Base-by-base conservation (phyloP, 2,113 vertebrate genomes). In the Fregetta grallaria region DNA sequence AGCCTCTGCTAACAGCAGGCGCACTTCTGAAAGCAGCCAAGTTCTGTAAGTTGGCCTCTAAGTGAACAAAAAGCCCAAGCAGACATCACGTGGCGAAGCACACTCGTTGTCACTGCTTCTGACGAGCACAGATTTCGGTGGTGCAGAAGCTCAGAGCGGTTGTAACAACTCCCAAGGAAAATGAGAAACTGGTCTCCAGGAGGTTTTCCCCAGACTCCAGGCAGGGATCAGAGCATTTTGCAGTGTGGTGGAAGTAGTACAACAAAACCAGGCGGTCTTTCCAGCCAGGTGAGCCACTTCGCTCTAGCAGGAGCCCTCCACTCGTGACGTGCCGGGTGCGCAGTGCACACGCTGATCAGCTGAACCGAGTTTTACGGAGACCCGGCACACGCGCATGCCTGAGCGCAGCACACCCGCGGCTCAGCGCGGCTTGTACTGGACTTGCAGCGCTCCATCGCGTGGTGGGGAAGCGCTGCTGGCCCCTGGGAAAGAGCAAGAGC, bases 361-460 rank as follows among this genome's bases (percentile, higher is more conserved):
- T n/a, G 52, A 25, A 18, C 0, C 0, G 6, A 1, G 1, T 3
- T 6, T n/a, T 7, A 23, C 10, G 8, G 44, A 17, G 53, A 18
- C 23, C 9, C 0, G 0, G 59, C 59, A 44, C n/a, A 20, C 1
- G 7, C 3, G 3, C 3, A 5, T 9, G 32, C 58, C 40, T 42
- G 65, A 32, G n/a, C 32, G 6, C n/a, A 42, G 75, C 70, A 18
- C 49, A 18, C 3, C 4, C 13, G 0, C 34, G 13, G 50, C 75
- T 30, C 42, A 4, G 42, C 0, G 6, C 3, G 0, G 38, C 36
- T 13, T 4, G 14, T 6, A 9, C 45, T 0, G 0, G 42, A 9
- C 45, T 30, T 26, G 0, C 26, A 0, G 15, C 15, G 2, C 53
- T 23, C 50, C 66, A 22, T 3, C 0, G 0, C 5, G 2, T 0